These are phyloP conservation scores for Timema podura DNA, from an alignment of 2,888 invertebrate species.

Conservation along the genomic window DNA sequence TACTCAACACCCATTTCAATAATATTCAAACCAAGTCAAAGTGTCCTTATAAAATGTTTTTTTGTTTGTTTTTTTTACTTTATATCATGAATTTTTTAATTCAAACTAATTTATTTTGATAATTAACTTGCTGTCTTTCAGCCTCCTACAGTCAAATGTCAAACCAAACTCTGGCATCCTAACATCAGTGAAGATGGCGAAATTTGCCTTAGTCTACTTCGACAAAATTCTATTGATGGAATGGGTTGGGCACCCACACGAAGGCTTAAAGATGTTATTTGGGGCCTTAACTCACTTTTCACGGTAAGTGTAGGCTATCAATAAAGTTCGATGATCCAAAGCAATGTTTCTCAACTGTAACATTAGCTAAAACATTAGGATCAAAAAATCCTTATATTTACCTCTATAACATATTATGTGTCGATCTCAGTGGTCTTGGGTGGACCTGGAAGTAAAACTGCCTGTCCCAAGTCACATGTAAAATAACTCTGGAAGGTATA, in stretches of 20 bases:
- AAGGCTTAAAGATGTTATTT: conserved; percentile 85
- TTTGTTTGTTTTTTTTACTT: not conserved
- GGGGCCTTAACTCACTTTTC: conserved; percentile 90
- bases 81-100: not conserved
- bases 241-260: conserved; percentile 93
- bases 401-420: no score
- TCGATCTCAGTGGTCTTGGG: no score
- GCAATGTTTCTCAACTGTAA: no score
- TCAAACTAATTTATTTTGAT: not conserved
- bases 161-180: conserved; percentile 93
- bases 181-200: conserved; percentile 92
- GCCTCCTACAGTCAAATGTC: conserved; percentile 89
- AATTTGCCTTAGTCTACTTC: conserved; percentile 83
- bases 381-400: no score
- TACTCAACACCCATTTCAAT: no score
- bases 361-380: no score
- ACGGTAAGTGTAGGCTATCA: conserved; percentile 54
- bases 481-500: no score
- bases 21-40: no score
- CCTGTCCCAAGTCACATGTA: no score
- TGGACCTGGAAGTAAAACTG: no score
- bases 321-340: no score
- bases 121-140: conserved; percentile 47
- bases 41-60: not conserved
- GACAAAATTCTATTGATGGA: conserved; percentile 90